Base-by-base conservation (phyloP, 2,113 vertebrate genomes). In the Acinonyx jubatus region DNA sequence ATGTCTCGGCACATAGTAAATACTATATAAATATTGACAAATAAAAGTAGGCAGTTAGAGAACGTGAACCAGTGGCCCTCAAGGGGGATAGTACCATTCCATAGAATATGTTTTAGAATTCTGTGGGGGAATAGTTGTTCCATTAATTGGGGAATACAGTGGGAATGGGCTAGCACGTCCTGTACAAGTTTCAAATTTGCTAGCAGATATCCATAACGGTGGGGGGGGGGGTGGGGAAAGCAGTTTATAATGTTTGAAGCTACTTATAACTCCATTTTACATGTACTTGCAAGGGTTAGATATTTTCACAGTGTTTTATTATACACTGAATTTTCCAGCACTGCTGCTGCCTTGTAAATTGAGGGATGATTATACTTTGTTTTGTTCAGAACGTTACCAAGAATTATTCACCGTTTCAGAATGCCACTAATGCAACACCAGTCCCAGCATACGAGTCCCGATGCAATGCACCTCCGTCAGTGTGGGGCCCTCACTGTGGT, bases 341-440 rank as follows among this genome's bases (percentile, higher is more conserved):
- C 12, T 78, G 5, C 41, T 92, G 3, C 81, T 63, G 52, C 6
- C 33, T 81, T 82, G 1, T 86, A 36, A 57, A 55, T 66, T 84
- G 41, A 89, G 41, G 41, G 15, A 12, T 85, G 14, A 36, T 36
- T 66, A 4, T 81, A n/a, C 41, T 94, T 91, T 88, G 23, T 65
- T 93, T 95, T n/a, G n/a, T 50, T 96, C 73, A 91, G 48, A 94
- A 71, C 0, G 0, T 86, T 74, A 65, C 52, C 74, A 65, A 84
- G 76, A 80, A 86, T 71, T 96, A 68, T 63, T 96, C 80, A 63
- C 13, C 1, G 15, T 96, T 96, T 94, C 38, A 82, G 73, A 96
- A 93, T 74, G n/a, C 66, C 52, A 38, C 33, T 25, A 38, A 41
- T 29, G 31, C 31, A 91, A 3, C 52, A 50, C 38, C 52, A 82